Conservation (phyloP, 1,140 invertebrate species). For the Meloidogyne floridensis region DNA sequence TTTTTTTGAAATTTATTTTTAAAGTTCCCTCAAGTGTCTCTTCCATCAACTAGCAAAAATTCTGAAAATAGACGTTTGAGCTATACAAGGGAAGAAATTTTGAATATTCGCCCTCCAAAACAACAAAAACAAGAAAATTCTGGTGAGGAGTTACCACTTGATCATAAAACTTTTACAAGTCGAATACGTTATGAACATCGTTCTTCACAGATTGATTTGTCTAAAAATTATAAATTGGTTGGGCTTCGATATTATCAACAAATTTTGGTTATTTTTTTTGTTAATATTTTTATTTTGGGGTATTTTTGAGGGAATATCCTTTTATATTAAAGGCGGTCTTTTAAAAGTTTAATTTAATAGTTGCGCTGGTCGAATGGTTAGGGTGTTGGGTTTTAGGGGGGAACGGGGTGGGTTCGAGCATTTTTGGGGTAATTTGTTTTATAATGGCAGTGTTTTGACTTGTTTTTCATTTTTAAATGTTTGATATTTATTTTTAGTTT, state of each 20-base stretch:
- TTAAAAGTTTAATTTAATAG: too few relatives aligned
- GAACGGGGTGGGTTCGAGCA: too few relatives aligned
- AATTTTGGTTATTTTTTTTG: slow-evolving; percentile 16
- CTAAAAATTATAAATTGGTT: slow-evolving; percentile 25
- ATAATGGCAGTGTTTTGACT: too few relatives aligned
- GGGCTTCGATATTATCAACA: slow-evolving; percentile 34
- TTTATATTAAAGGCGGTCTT: neutral
- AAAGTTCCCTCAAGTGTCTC: neutral
- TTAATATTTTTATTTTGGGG: neutral
- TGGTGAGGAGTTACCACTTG: neutral
- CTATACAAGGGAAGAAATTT: neutral
- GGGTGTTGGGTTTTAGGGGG: too few relatives aligned
- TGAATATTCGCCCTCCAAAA: neutral
- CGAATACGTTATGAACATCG: slow-evolving; percentile 16
- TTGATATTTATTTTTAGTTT: neutral
- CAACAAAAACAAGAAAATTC: neutral
- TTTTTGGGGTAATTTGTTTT: too few relatives aligned
- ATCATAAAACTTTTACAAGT: slow-evolving; percentile 2
- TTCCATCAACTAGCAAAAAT: neutral
- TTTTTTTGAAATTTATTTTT: too few relatives aligned
- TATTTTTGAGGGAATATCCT: neutral
- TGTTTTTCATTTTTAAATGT: too few relatives aligned
- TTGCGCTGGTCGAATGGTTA: too few relatives aligned
- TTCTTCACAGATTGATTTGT: slow-evolving; percentile 13
- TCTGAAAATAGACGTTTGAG: neutral